Conservation (phyloP, 2,888 invertebrate genomes). For the Sclerodermus sp. region DNA sequence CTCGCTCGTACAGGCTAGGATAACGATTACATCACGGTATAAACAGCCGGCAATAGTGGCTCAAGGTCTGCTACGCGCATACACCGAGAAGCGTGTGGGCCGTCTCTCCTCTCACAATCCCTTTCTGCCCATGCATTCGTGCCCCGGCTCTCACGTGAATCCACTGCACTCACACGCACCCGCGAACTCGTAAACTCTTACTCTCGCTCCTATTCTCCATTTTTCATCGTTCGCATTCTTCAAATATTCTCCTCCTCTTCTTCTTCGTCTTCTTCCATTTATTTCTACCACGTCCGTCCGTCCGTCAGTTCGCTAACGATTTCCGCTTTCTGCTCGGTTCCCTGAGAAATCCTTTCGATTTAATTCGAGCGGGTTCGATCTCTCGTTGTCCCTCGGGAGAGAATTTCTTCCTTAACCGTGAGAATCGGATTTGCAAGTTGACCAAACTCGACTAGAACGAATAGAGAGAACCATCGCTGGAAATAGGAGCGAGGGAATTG, state of each 20-base stretch:
- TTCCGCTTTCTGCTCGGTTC: too few species aligned
- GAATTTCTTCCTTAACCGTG: background rate
- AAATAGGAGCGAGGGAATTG: background rate
- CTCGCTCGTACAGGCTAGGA: conserved; percentile 11
- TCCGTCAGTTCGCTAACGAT: background rate
- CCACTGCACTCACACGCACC: too few species aligned
- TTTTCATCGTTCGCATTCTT: background rate
- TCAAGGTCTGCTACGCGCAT: conserved; percentile 26
- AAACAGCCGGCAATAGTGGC: conserved; percentile 33
- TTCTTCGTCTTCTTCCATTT: background rate
- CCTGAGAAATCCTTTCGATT: too few species aligned
- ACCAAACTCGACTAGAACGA: too few species aligned
- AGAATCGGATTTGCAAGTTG: background rate
- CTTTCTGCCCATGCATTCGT: background rate
- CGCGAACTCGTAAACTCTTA: conserved; percentile 1
- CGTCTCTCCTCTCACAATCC: background rate
- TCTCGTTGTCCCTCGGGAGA: background rate
- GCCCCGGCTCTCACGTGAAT: background rate
- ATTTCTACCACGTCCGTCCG: background rate
- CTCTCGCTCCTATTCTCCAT: conserved; percentile 12
- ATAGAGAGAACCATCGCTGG: background rate
- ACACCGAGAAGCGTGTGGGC: conserved; percentile 6
- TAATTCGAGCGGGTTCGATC: too few species aligned
- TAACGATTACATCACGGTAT: conserved; percentile 27
- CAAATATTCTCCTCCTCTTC: background rate